Evolutionary conservation across 2,797 vertebrate species (phyloP), one percentile per base, ranked within the genome.

Genomic region (Catamblyrhynchus diadema): DNA sequence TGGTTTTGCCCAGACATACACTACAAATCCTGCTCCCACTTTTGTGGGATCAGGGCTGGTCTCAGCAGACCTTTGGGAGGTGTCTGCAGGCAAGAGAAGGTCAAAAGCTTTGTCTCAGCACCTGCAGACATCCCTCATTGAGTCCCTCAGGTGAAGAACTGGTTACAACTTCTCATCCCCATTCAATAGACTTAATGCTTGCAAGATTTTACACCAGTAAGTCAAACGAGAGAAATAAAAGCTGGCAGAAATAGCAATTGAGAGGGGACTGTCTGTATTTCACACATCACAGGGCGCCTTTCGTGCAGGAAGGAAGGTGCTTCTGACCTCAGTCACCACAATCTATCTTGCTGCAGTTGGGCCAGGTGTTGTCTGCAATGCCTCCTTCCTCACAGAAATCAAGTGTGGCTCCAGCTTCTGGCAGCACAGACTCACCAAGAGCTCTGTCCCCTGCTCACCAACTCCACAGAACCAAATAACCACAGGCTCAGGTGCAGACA

Each of bases 281-380:
- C 70, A 93, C 51, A 71, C 37, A 48, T 92, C 59, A 67, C 47
- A 69, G 70, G 45, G 44, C 0, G 0, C 62, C 77, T 94, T 62
- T 72, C 27, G 54, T 78, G 47, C 90, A 86, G 89, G 64, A 95
- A 95, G 85, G 82, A 93, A 86, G 39, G 62, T 70, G 42, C 75
- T 94, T 14, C 32, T 81, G 79, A 75, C 51, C 50, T 70, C 37
- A 30, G 48, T 77, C 32, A 27, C 66, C 16, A 3, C 44, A 54
- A 37, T 47, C 60, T n/a, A 11, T n/a, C 57, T 50, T 7, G 0
- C 69, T 0, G 2, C 82, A 91, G 80, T 54, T 42, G 50, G 47
- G 72, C 50, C 23, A 59, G 17, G 23, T 1, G 1, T 60, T 59
- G 33, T 18, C 65, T 24, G 44, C 4, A 4, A 28, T 56, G 60